Percentiles rank a stretch among this genome's conserved stretches.
These are phyloP conservation scores for Blastobasis lacticolella DNA, from an alignment of 2,888 invertebrate species.

Conservation along the genomic window DNA sequence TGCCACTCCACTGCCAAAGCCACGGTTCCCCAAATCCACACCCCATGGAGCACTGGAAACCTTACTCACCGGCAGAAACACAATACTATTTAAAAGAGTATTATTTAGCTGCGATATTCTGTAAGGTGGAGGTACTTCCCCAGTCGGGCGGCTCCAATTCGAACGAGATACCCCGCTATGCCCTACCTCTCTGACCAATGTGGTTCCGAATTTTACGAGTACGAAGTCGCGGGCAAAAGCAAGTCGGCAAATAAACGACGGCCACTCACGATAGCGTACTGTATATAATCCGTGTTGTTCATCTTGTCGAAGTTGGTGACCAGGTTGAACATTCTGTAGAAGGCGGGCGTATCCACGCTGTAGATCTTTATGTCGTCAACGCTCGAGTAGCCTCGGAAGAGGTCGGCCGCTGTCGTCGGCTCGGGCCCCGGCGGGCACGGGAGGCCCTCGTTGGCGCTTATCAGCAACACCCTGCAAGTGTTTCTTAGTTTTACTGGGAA, in stretches of 20 bases:
- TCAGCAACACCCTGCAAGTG: constrained; percentile 72
- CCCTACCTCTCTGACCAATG: too few species aligned
- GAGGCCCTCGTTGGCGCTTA: constrained; percentile 49
- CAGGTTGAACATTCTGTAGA: constrained; percentile 80
- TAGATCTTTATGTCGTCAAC: constrained; percentile 50
- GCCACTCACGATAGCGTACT: constrained; percentile 80
- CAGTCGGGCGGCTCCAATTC: too few species aligned
- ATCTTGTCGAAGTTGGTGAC: constrained; percentile 83
- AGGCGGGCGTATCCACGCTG: constrained; percentile 53
- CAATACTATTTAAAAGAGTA: too few species aligned
- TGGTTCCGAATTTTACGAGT: not conserved
- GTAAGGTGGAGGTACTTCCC: too few species aligned
- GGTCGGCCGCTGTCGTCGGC: constrained; percentile 32
- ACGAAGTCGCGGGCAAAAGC: not conserved
- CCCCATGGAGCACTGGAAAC: too few species aligned
- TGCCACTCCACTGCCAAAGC: too few species aligned
- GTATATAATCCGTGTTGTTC: constrained; percentile 76
- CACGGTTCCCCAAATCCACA: too few species aligned
- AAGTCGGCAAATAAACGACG: not conserved
- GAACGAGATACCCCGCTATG: too few species aligned
- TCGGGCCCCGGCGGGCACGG: constrained; percentile 19
- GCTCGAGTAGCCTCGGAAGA: constrained; percentile 45
- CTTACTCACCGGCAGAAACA: too few species aligned
- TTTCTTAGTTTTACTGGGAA: too few species aligned
- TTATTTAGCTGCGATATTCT: too few species aligned